Conservation (phyloP, 2,888 invertebrate genomes). For the Volucella inanis region DNA sequence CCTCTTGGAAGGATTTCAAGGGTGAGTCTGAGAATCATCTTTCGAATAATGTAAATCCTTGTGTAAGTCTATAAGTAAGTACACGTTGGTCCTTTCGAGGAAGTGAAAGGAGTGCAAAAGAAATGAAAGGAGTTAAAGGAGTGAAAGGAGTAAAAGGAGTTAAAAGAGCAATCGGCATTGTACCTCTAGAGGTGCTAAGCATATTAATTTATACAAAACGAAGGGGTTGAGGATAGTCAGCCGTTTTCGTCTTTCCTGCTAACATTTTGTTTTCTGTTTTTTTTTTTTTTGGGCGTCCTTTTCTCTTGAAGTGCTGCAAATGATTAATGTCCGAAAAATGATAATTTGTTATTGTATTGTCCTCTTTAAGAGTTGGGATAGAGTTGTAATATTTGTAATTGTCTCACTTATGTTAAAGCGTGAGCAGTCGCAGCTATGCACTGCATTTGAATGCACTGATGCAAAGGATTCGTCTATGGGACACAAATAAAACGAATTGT, state of each 20-base stretch:
- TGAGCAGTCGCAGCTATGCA: constrained; percentile 37
- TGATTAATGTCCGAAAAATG: constrained; percentile 76
- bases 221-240: constrained; percentile 55
- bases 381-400: constrained; percentile 82
- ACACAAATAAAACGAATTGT: constrained; percentile 25
- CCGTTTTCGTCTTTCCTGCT: constrained; percentile 1
- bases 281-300: constrained; percentile 43
- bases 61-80: constrained; percentile 39
- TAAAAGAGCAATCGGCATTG: constrained; percentile 57
- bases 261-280: too few species aligned
- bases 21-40: constrained; percentile 46
- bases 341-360: constrained; percentile 70
- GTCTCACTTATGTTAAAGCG: constrained; percentile 79
- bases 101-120: constrained; percentile 14
- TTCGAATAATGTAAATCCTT: constrained; percentile 39
- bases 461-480: constrained; percentile 73
- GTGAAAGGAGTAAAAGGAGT: constrained; percentile 1
- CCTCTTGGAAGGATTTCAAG: constrained; percentile 20
- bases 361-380: constrained; percentile 78
- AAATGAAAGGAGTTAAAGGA: too few species aligned
- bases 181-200: constrained; percentile 68
- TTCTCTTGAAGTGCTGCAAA: constrained; percentile 70
- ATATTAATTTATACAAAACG: constrained; percentile 53
- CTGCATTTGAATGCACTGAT: constrained; percentile 73
- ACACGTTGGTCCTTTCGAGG: constrained; percentile 1